Evolutionary conservation across 30 jellyfish, hydroid and myxozoan species (phyloP).

Genomic region (Cassiopea andromeda): DNA sequence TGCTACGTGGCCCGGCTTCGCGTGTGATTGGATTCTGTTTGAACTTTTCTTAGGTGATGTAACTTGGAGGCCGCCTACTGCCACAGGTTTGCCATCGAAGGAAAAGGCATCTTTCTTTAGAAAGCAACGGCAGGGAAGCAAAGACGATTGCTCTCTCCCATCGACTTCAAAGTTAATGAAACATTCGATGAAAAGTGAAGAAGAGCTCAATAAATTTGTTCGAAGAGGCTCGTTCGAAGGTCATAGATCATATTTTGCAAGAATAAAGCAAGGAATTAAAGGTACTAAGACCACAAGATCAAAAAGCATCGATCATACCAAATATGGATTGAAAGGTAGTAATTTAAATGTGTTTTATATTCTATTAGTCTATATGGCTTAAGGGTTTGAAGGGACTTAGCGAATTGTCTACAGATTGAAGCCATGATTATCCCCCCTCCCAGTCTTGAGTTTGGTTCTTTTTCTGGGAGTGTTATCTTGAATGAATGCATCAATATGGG

Average conservation of each 20-base stretch:
- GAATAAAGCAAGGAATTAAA: conserved; percentile 46
- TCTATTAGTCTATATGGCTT: not conserved
- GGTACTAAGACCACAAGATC: conserved; percentile 21
- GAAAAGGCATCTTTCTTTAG: not conserved
- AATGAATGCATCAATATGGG: too few species aligned
- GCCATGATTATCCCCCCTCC: too few species aligned
- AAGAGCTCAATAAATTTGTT: conserved; percentile 14
- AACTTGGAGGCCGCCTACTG: conserved; percentile 53
- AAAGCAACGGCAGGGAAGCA: conserved; percentile 38
- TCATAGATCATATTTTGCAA: conserved; percentile 39
- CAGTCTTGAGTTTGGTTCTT: too few species aligned
- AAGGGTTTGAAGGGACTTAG: too few species aligned
- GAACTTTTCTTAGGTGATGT: conserved; percentile 15
- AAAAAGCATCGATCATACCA: conserved; percentile 43
- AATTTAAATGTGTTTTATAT: not conserved
- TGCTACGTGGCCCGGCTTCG: too few species aligned
- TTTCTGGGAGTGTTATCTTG: too few species aligned
- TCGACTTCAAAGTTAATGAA: not conserved
- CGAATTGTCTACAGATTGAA: too few species aligned
- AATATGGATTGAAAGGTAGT: conserved; percentile 35
- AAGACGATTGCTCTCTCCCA: conserved; percentile 37
- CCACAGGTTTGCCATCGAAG: not conserved
- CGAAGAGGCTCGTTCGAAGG: conserved; percentile 67
- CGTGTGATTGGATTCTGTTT: too few species aligned
- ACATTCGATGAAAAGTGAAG: conserved; percentile 33